Percentiles rank a stretch among this genome's conserved stretches.
Evolutionary conservation across 2,113 vertebrate genomes (phyloP).

Genomic region (Callaeas wilsoni): DNA sequence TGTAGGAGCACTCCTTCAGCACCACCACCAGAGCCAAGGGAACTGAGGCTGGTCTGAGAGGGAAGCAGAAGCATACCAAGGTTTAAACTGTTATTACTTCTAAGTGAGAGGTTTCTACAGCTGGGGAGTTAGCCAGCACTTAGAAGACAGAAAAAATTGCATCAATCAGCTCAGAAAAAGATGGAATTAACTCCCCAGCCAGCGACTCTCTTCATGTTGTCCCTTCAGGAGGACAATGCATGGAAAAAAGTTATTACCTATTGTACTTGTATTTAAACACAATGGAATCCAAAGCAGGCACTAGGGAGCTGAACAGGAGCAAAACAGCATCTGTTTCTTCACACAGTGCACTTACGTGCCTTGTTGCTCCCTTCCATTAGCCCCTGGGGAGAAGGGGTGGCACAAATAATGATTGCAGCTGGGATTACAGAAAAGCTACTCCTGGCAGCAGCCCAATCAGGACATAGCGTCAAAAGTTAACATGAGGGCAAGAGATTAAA

Average conservation of each 20-base stretch:
- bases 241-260: constrained; percentile 23
- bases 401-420: constrained; percentile 2
- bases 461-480: not conserved
- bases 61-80: not conserved
- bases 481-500: not conserved
- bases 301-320: not conserved
- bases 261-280: constrained; percentile 23
- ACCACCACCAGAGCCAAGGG: not conserved
- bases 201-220: not conserved
- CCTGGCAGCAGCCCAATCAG: constrained; percentile 11
- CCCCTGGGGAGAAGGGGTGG: not conserved
- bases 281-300: not conserved
- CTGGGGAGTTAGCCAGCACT: not conserved
- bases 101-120: not conserved
- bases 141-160: not conserved
- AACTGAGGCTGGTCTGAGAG: not conserved
- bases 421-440: not conserved
- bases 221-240: not conserved
- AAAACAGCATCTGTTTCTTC: constrained; percentile 49
- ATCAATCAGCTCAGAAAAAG: not conserved
- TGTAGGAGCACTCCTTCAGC: not conserved
- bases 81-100: not conserved
- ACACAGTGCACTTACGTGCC: not conserved
- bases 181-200: not conserved
- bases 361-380: not conserved